Percentiles rank a stretch among this genome's conserved stretches.
These are phyloP conservation scores for Eurosta solidaginis DNA, from an alignment of 1,140 invertebrate genomes.

Conservation along the genomic window DNA sequence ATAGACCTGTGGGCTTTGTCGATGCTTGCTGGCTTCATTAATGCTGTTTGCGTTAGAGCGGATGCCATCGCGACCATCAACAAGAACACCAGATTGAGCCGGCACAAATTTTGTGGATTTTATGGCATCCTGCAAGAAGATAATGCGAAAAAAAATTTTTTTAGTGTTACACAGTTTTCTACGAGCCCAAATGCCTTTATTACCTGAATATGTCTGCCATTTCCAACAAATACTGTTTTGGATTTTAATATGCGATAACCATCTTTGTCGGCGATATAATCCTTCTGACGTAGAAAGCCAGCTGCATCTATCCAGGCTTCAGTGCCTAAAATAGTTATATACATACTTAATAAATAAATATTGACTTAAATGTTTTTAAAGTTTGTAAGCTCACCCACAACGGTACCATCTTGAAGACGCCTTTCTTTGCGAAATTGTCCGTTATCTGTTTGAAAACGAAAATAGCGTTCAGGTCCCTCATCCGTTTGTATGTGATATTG, in stretches of 20 bases:
- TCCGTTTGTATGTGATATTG: slow-evolving; percentile 93
- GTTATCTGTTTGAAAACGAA: slow-evolving; percentile 83
- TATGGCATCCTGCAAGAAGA: slow-evolving; percentile 65
- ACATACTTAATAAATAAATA: neutral
- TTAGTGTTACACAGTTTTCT: neutral
- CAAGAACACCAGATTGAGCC: slow-evolving; percentile 68
- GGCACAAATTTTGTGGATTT: slow-evolving; percentile 72
- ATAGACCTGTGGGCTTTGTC: neutral
- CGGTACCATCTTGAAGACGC: slow-evolving; percentile 79
- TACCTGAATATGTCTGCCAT: slow-evolving; percentile 67
- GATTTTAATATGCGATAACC: slow-evolving; percentile 81
- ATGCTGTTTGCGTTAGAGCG: slow-evolving; percentile 30
- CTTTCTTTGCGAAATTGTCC: slow-evolving; percentile 88
- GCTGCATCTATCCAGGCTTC: slow-evolving; percentile 84
- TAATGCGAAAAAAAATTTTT: neutral
- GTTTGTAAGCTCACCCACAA: slow-evolving; percentile 65
- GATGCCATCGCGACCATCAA: slow-evolving; percentile 60
- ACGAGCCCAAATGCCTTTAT: too few species aligned
- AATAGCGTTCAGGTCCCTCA: slow-evolving; percentile 82
- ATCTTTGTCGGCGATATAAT: slow-evolving; percentile 82
- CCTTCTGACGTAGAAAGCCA: slow-evolving; percentile 78
- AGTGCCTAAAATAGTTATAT: slow-evolving; percentile 61
- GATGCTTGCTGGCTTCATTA: neutral
- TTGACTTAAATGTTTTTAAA: neutral
- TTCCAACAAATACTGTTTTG: slow-evolving; percentile 78